These are phyloP conservation scores for Microtus montanus DNA, from an alignment of 2,113 vertebrate species.

Conservation along the genomic window DNA sequence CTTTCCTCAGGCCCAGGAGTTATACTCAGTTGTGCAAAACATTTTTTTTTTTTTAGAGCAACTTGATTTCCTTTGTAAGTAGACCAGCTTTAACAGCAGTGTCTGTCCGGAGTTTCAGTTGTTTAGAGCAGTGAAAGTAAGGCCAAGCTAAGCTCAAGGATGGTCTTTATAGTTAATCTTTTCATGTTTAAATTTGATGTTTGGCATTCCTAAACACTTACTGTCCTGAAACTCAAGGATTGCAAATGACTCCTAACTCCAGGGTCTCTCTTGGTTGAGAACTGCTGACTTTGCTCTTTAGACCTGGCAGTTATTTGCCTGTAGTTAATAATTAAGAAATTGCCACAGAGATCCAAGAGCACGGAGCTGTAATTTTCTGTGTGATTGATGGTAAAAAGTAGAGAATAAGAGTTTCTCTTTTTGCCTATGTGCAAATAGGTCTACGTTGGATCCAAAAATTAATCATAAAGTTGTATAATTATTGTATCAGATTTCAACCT, in stretches of 20 bases:
- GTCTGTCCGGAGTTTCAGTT: conserved; percentile 43
- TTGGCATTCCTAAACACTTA: not conserved
- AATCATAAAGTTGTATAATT: conserved; percentile 41
- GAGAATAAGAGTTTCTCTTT: conserved; percentile 50
- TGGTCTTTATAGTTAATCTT: conserved; percentile 14
- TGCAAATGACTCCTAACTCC: not conserved
- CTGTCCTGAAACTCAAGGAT: conserved; percentile 5
- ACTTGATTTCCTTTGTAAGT: conserved; percentile 48
- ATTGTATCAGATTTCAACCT: conserved; percentile 20
- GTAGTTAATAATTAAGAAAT: conserved; percentile 73
- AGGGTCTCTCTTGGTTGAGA: conserved; percentile 20
- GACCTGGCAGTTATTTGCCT: conserved; percentile 48
- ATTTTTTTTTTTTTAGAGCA: conserved; percentile 21
- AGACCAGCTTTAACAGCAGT: not conserved
- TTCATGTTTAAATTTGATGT: not conserved
- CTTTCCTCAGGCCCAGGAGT: conserved; percentile 26
- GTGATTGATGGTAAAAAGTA: conserved; percentile 36
- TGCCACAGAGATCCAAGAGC: conserved; percentile 25
- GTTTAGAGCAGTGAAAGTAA: conserved; percentile 10
- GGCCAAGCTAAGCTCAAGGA: not conserved
- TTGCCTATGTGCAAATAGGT: not conserved
- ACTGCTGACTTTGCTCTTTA: conserved; percentile 57
- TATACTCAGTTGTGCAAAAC: conserved; percentile 49
- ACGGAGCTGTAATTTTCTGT: conserved; percentile 61
- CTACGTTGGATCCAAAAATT: conserved; percentile 26